These are phyloP conservation scores for Epirrhoe tristata DNA, from an alignment of 2,888 invertebrate species.

Conservation along the genomic window DNA sequence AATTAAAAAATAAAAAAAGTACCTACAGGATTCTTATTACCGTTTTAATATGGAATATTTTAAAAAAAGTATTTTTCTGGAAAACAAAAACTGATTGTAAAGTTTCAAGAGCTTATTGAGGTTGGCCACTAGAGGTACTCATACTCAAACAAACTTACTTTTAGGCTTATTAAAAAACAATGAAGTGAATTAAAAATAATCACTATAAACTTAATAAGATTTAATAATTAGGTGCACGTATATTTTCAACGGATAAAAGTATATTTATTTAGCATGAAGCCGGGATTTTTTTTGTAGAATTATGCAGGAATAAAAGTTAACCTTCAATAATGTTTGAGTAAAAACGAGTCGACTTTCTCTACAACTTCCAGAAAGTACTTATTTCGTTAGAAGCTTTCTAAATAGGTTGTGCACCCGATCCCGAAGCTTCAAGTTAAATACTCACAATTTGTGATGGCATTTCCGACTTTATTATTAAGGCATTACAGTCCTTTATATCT, in stretches of 20 bases:
- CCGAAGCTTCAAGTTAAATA: constrained; percentile 40
- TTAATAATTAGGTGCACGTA: neutral
- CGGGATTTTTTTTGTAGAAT: neutral
- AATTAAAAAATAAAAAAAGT: too few species aligned
- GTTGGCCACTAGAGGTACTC: too few species aligned
- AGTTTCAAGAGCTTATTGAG: too few species aligned
- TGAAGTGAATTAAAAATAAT: too few species aligned
- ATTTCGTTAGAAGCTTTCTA: constrained; percentile 35
- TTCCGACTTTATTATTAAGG: constrained; percentile 43
- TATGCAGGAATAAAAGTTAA: neutral
- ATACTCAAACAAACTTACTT: too few species aligned
- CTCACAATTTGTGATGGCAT: constrained; percentile 50
- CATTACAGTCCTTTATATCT: constrained; percentile 51
- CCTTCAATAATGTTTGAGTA: neutral
- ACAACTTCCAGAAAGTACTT: constrained; percentile 4
- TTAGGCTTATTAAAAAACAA: too few species aligned
- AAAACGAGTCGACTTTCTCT: constrained; percentile 21
- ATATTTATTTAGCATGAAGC: neutral
- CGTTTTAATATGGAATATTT: too few species aligned
- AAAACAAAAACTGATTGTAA: too few species aligned
- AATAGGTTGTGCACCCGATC: constrained; percentile 29
- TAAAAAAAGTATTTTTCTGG: too few species aligned
- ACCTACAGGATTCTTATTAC: too few species aligned
- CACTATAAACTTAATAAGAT: too few species aligned
- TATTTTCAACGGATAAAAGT: neutral